These are phyloP conservation scores for Tiphia femorata DNA, from an alignment of 2,888 invertebrate genomes.

Conservation along the genomic window DNA sequence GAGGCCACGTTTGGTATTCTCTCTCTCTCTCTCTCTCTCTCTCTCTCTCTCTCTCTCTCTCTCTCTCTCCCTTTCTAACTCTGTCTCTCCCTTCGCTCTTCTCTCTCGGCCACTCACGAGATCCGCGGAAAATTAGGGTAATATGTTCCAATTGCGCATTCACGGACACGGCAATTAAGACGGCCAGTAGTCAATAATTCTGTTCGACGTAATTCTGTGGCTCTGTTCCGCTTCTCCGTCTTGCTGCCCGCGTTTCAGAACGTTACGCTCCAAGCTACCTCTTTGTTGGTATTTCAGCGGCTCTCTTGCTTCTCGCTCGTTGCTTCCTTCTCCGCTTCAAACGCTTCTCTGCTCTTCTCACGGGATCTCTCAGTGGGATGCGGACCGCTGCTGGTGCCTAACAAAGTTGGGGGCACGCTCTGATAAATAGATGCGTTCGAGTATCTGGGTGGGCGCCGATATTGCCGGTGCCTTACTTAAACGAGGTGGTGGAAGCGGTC, in stretches of 20 bases:
- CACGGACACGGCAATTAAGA: conserved; percentile 22
- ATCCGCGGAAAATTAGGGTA: conserved; percentile 14
- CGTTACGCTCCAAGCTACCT: neutral
- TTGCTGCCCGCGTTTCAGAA: neutral
- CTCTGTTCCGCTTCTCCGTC: neutral
- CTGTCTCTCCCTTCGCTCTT: neutral
- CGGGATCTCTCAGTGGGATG: neutral
- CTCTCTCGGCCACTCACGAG: neutral
- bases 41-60: neutral
- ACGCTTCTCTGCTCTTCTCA: neutral
- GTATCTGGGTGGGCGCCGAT: conserved; percentile 13
- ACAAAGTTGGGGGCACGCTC: conserved; percentile 33
- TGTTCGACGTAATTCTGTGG: neutral
- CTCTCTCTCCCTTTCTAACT: neutral
- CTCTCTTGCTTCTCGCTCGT: too few relatives aligned
- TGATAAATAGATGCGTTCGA: conserved; percentile 29
- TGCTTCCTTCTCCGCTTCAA: neutral
- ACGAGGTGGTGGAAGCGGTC: conserved; percentile 12
- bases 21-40: neutral
- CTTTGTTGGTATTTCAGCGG: too few relatives aligned
- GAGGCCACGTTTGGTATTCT: neutral
- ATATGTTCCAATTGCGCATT: conserved; percentile 7
- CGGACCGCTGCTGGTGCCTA: conserved; percentile 34
- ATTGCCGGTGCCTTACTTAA: conserved; percentile 33
- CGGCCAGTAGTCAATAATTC: conserved; percentile 21